A percentile compares a stretch with the other conserved stretches of the same genome.
Evolutionary conservation across 2,888 invertebrate species (phyloP).

Genomic region (Philereme vetulata): DNA sequence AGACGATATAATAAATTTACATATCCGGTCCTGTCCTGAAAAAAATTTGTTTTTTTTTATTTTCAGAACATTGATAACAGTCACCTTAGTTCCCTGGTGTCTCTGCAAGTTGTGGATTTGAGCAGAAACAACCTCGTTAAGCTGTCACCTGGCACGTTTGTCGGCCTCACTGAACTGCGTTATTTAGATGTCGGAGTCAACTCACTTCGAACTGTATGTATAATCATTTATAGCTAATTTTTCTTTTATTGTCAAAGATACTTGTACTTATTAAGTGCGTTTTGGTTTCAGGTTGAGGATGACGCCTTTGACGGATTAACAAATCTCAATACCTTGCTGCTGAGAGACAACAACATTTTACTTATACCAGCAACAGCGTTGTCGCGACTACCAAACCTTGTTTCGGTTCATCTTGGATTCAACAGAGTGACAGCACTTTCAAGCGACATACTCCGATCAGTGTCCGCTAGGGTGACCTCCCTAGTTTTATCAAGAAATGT

Average conservation of each 20-base stretch:
- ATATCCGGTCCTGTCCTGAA: too few species aligned
- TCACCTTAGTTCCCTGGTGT: slow-evolving; percentile 86
- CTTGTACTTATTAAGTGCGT: slow-evolving; percentile 1
- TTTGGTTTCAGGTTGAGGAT: slow-evolving; percentile 89
- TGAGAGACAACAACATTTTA: slow-evolving; percentile 94
- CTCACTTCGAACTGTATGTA: slow-evolving; percentile 91
- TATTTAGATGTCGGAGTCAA: slow-evolving; percentile 93
- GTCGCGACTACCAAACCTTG: slow-evolving; percentile 89
- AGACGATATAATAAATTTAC: background rate
- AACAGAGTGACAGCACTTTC: slow-evolving; percentile 94
- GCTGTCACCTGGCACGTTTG: slow-evolving; percentile 92
- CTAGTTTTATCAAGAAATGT: slow-evolving; percentile 92
- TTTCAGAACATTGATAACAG: slow-evolving; percentile 90
- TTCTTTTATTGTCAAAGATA: background rate
- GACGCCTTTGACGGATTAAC: slow-evolving; percentile 93
- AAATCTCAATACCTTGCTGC: slow-evolving; percentile 88
- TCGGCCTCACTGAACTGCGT: slow-evolving; percentile 87
- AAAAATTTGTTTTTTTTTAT: too few species aligned
- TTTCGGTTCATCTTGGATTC: slow-evolving; percentile 90
- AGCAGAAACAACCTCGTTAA: slow-evolving; percentile 93
- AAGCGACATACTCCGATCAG: slow-evolving; percentile 88
- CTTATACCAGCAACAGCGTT: slow-evolving; percentile 93
- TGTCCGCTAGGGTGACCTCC: slow-evolving; percentile 88
- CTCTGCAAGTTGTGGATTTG: slow-evolving; percentile 90
- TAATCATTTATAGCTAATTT: slow-evolving; percentile 4